phyloP scores from a whole-genome alignment of 2,888 invertebrate species.

The Scaptomyza flava region DNA sequence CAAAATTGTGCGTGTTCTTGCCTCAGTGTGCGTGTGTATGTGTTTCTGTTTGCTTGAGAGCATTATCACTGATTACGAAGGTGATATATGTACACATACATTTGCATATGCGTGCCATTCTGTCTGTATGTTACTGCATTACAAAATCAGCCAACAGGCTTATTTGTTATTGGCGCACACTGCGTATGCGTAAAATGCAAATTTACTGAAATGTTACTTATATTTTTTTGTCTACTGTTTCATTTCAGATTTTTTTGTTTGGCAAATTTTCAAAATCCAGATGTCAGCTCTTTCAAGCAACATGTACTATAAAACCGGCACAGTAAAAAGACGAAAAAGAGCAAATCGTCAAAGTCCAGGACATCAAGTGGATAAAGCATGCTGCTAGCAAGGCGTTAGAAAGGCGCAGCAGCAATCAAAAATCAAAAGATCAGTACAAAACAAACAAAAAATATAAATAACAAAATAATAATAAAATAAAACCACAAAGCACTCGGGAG shows the following conservation, averaged over 20 bases:
- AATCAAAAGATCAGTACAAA: slow-evolving; percentile 24
- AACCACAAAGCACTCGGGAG: slow-evolving; percentile 3
- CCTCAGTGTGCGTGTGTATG: slow-evolving; percentile 16
- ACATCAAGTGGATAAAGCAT: slow-evolving; percentile 41
- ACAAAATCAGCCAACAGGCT: slow-evolving; percentile 22
- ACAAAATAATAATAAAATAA: neutral
- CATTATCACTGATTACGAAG: slow-evolving; percentile 63
- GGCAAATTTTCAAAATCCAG: slow-evolving; percentile 39
- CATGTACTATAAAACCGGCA: slow-evolving; percentile 69
- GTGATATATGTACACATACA: slow-evolving; percentile 35
- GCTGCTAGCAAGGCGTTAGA: slow-evolving; percentile 46
- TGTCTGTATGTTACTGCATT: slow-evolving; percentile 13
- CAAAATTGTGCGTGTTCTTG: slow-evolving; percentile 47
- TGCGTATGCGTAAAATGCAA: slow-evolving; percentile 65
- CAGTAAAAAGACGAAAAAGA: slow-evolving; percentile 73
- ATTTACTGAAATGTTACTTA: slow-evolving; percentile 14
- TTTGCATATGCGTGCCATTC: slow-evolving; percentile 8
- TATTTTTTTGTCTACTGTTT: slow-evolving; percentile 14
- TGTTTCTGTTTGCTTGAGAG: slow-evolving; percentile 40
- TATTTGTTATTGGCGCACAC: slow-evolving; percentile 13
- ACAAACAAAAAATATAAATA: slow-evolving; percentile 12
- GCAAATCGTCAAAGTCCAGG: slow-evolving; percentile 57
- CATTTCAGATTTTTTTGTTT: slow-evolving; percentile 44
- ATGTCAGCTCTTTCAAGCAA: slow-evolving; percentile 73
- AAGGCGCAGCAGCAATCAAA: slow-evolving; percentile 38